Base-by-base conservation (phyloP, 2,797 vertebrate species). In the Sebastes diaconus region DNA sequence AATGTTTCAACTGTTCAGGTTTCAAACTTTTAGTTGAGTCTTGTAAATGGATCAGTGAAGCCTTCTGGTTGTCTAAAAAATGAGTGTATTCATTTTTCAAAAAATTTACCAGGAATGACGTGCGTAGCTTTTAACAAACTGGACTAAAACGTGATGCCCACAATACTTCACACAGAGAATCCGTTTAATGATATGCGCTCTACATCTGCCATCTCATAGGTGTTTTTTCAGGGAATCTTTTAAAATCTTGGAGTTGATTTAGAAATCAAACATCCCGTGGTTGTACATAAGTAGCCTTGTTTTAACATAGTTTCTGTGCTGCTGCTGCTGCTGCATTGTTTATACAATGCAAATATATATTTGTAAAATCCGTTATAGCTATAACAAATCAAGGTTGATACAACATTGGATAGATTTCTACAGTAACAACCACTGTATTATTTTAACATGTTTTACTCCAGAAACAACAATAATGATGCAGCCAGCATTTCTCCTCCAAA, bases 101-200 rank as follows among this genome's bases (percentile, higher is more conserved):
- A 72, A 68, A 77, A 81, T 55, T 24, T 25, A 73, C 27, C 12
- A 69, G 18, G 32, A 68, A 14, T 39, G 68, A 87, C 14, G 42
- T 36, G 6, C 27, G 27, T 8, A 32, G 68, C 39, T 58, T 75
- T 54, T 36, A 11, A 66, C 14, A 34, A 65, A 68, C n/a, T 68
- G 58, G 30, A 79, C 25, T 16, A n/a, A 75, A 70, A 84, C 59
- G 18, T 76, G 86, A 79, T 78, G 78, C 36, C 75, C 86, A 90
- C 52, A 65, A 52, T 30, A 68, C n/a, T 86, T 77, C 30, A 79
- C 58, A 75, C 59, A 29, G 65, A 73, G n/a, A 55, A 32, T 66
- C 20, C 11, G 18, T 32, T 54, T 70, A 13, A 32, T 50, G 24
- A 29, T 36, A 52, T 52, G 46, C 2, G 46, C 46, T 52, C 55